A percentile compares a stretch with the other conserved stretches of the same genome.
These are phyloP conservation scores for Cheilosia variabilis DNA, from an alignment of 2,888 invertebrate genomes.

Conservation along the genomic window DNA sequence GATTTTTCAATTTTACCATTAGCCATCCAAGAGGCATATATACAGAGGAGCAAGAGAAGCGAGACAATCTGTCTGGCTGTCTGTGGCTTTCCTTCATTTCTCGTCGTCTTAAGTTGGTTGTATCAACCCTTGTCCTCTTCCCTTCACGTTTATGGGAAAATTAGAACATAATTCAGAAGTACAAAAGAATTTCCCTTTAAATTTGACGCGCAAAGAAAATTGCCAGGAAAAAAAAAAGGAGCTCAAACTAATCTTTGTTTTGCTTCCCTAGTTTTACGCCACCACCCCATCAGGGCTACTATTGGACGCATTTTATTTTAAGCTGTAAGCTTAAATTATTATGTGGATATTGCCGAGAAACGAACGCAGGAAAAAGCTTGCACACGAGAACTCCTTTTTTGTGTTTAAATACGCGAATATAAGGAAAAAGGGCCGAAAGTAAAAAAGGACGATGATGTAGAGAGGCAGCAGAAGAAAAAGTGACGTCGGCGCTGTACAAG, in stretches of 20 bases:
- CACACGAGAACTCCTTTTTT: constrained; percentile 27
- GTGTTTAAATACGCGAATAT: constrained; percentile 1
- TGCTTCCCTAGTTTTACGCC: constrained; percentile 33
- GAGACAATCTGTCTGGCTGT: constrained; percentile 62
- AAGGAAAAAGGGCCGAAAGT: constrained; percentile 11
- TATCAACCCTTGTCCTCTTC: constrained; percentile 9
- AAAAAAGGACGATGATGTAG: constrained; percentile 34
- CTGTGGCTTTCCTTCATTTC: constrained; percentile 54
- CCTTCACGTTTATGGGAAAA: constrained; percentile 42
- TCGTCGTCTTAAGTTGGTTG: constrained; percentile 21
- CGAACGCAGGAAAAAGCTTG: constrained; percentile 37
- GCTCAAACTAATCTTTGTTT: constrained; percentile 63
- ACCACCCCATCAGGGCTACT: constrained; percentile 17
- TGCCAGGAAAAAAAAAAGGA: constrained; percentile 34
- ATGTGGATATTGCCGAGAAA: constrained; percentile 33
- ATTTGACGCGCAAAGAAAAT: constrained; percentile 61
- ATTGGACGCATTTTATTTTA: constrained; percentile 68
- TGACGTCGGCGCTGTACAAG: constrained; percentile 66
- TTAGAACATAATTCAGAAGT: constrained; percentile 63
- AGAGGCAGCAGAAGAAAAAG: constrained; percentile 50
- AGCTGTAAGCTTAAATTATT: constrained; percentile 68
- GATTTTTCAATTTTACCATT: constrained; percentile 72
- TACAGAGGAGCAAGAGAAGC: constrained; percentile 3
- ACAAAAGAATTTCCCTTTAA: constrained; percentile 54
- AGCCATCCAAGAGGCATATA: constrained; percentile 20